phyloP scores from a whole-genome alignment of 1,140 invertebrate species.

The Limonius californicus region DNA sequence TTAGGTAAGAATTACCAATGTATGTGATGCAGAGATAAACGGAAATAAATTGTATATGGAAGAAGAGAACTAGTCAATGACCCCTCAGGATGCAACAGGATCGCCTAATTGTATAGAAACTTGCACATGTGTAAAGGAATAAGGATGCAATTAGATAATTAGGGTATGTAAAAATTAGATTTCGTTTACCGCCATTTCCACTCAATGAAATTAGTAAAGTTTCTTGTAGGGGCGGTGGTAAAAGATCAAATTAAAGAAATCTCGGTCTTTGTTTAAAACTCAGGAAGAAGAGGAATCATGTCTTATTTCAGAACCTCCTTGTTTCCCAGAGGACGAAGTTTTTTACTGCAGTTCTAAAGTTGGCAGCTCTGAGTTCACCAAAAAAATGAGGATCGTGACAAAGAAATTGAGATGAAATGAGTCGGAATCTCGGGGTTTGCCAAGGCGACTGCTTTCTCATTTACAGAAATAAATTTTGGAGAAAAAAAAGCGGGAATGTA shows the following conservation, averaged over 20 bases:
- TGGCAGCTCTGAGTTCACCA: constrained; percentile 28
- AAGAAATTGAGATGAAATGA: constrained; percentile 41
- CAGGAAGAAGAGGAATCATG: constrained; percentile 29
- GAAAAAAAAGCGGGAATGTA: constrained; percentile 24
- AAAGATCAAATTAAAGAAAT: constrained; percentile 25
- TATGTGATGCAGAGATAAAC: too few species aligned
- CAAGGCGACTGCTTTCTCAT: constrained; percentile 40
- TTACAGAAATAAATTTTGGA: constrained; percentile 37
- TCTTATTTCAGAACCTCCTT: constrained; percentile 31
- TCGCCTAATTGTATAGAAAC: too few species aligned
- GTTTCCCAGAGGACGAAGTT: constrained; percentile 36
- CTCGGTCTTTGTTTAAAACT: constrained; percentile 24
- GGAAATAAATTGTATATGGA: too few species aligned
- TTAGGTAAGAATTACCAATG: too few species aligned
- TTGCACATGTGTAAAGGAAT: too few species aligned
- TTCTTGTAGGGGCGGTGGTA: background rate
- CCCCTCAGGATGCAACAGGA: too few species aligned
- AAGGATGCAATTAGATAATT: too few species aligned
- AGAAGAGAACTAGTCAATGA: too few species aligned
- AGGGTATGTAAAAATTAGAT: background rate
- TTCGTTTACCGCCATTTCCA: background rate
- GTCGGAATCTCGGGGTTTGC: constrained; percentile 37
- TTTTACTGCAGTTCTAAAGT: constrained; percentile 39
- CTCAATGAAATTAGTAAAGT: constrained; percentile 10
- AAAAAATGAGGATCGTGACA: constrained; percentile 32